Percentiles rank a stretch among this genome's conserved stretches.
Conservation (phyloP, 1,140 invertebrate species). For the Trichoplusia ni region DNA sequence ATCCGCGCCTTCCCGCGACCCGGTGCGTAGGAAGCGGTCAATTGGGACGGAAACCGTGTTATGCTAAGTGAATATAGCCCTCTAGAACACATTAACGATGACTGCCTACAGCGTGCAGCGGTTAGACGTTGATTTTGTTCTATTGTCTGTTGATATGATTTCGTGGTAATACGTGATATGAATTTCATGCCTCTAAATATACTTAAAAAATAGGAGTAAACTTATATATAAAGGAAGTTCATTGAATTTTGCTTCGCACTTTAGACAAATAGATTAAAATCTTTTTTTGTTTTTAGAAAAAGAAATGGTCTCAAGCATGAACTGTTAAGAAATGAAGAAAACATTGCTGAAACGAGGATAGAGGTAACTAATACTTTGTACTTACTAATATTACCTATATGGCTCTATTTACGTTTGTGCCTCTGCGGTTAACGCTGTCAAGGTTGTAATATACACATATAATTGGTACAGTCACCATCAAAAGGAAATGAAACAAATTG, state of each 20-base stretch:
- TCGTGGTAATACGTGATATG: no score
- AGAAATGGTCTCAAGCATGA: slow-evolving; percentile 74
- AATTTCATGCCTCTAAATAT: no score
- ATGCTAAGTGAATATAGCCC: slow-evolving; percentile 23
- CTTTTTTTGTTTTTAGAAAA: slow-evolving; percentile 57
- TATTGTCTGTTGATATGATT: slow-evolving; percentile 29
- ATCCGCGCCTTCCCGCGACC: slow-evolving; percentile 44
- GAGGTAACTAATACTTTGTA: slow-evolving; percentile 53
- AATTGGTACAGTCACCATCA: no score
- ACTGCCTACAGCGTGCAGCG: not conserved
- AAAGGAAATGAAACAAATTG: no score
- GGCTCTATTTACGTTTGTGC: no score
- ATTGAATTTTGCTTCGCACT: no score
- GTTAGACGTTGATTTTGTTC: slow-evolving; percentile 37
- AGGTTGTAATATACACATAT: no score
- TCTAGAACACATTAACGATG: slow-evolving; percentile 26
- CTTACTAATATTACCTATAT: no score
- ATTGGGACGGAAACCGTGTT: slow-evolving; percentile 52
- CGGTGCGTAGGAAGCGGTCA: slow-evolving; percentile 67
- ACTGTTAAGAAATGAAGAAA: slow-evolving; percentile 69
- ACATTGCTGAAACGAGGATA: slow-evolving; percentile 72
- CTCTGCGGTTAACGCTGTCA: no score
- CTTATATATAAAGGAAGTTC: no score
- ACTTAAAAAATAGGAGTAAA: no score
- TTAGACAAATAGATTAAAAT: not conserved